Evolutionary conservation across 2,797 vertebrate species (phyloP).

Genomic region (Hippocampus kuda): DNA sequence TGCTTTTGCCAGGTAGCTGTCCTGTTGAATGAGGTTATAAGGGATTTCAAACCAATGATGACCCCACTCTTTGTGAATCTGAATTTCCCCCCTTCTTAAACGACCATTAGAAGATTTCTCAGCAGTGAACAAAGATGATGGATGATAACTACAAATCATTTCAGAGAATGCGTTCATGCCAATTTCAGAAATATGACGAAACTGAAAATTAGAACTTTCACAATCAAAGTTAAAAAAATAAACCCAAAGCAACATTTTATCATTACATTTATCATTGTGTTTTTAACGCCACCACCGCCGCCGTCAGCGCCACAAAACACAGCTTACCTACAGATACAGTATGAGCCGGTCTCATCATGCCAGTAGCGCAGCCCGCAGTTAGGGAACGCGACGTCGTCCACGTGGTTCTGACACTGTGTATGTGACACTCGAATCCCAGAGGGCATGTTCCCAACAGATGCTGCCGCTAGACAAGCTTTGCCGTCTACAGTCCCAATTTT

Average conservation of each 20-base stretch:
- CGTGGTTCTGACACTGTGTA: slow-evolving; percentile 55
- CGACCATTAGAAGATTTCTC: background rate
- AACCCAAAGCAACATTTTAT: background rate
- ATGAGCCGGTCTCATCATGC: slow-evolving; percentile 63
- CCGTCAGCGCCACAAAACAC: background rate
- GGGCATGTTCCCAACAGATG: slow-evolving; percentile 59
- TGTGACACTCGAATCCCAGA: slow-evolving; percentile 60
- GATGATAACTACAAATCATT: background rate
- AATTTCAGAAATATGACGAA: background rate
- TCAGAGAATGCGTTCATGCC: background rate
- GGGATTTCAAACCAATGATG: too few species aligned
- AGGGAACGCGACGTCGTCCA: slow-evolving; percentile 47
- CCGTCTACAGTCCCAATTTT: slow-evolving; percentile 57
- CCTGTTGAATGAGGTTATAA: too few species aligned
- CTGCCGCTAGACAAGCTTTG: slow-evolving; percentile 55
- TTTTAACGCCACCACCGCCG: too few species aligned
- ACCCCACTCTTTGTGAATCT: too few species aligned
- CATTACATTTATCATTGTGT: background rate
- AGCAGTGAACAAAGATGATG: background rate
- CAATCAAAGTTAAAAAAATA: background rate
- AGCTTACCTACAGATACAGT: slow-evolving; percentile 11
- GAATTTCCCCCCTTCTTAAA: background rate
- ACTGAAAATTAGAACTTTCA: background rate
- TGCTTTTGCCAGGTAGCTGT: too few species aligned
- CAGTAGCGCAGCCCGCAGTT: slow-evolving; percentile 45